Percentiles rank a stretch among this genome's conserved stretches.
Evolutionary conservation across 2,113 vertebrate genomes (phyloP).

Genomic region (Cichladusa arquata): DNA sequence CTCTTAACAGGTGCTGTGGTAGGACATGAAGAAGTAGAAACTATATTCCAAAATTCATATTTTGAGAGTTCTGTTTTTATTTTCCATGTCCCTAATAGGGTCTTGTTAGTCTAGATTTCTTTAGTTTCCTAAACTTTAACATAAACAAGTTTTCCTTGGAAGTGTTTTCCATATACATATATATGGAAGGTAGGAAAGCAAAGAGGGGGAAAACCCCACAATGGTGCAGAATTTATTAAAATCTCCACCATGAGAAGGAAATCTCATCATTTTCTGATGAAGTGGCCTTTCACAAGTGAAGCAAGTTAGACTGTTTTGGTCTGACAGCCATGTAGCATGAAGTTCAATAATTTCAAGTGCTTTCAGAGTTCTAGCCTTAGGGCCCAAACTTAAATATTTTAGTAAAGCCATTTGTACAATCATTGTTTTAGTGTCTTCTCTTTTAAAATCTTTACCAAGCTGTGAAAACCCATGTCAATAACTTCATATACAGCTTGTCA

Average conservation of each 20-base stretch:
- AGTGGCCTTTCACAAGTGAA: neutral
- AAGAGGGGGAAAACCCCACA: neutral
- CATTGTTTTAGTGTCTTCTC: neutral
- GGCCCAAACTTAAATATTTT: neutral
- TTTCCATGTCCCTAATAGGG: neutral
- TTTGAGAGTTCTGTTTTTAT: neutral
- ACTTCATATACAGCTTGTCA: neutral
- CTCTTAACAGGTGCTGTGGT: neutral
- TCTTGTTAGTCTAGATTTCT: neutral
- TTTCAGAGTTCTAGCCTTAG: neutral
- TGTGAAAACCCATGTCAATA: neutral
- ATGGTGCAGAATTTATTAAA: neutral
- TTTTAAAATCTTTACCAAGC: neutral
- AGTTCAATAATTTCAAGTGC: neutral
- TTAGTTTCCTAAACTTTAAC: neutral
- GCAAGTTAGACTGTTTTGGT: neutral
- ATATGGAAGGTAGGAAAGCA: neutral
- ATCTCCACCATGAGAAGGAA: neutral
- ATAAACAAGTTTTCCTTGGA: neutral
- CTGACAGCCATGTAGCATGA: neutral
- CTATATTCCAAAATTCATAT: neutral
- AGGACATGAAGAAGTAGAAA: neutral
- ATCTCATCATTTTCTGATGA: neutral
- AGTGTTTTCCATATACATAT: neutral
- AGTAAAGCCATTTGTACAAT: neutral